Base-by-base conservation (phyloP, 2,797 vertebrate species). In the Glyptemys insculpta region DNA sequence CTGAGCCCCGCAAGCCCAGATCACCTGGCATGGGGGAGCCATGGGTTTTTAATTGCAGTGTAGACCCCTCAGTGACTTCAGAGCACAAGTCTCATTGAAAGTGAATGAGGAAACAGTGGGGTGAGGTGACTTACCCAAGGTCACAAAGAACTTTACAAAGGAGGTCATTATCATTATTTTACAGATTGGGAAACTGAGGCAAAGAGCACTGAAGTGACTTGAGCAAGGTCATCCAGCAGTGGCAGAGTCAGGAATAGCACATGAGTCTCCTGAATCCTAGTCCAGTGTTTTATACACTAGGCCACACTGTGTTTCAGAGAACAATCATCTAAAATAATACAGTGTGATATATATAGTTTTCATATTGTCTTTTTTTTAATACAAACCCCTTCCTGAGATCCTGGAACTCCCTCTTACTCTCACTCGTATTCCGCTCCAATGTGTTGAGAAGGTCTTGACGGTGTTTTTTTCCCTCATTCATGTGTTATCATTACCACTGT, bases 401-500 rank as follows among this genome's bases (percentile, higher is more conserved):
- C 83, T 93, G 88, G 80, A 86, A 81, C 90, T 90, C 93, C 93
- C 37, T 96, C 65, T 14, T 59, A 25, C 29, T 91, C 52, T 96
- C 74, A 56, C 89, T 91, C 44, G 18, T 94, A 53, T 59, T 96
- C 80, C 81, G 80, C 82, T 96, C 65, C 81, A 92, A 59, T 65
- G 87, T 93, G 76, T 54, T 88, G 93, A 95, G 92, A 90, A 95
- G 85, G 83, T 89, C 95, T 96, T 90, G 95, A 96, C 90, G 95
- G 89, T 90, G 86, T 96, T 74, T 96, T 94, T 96, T 96, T 74
- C 94, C 95, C 94, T 96, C 93, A 93, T 95, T 97, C 91, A 95
- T 95, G 90, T 95, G 93, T 95, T 97, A 98, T 97, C 95, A 88
- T 94, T 97, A 94, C 88, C 93, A 93, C 83, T 95, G 90, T 91